Conservation (phyloP, 2,113 vertebrate species). For the Diphyllodes magnificus region DNA sequence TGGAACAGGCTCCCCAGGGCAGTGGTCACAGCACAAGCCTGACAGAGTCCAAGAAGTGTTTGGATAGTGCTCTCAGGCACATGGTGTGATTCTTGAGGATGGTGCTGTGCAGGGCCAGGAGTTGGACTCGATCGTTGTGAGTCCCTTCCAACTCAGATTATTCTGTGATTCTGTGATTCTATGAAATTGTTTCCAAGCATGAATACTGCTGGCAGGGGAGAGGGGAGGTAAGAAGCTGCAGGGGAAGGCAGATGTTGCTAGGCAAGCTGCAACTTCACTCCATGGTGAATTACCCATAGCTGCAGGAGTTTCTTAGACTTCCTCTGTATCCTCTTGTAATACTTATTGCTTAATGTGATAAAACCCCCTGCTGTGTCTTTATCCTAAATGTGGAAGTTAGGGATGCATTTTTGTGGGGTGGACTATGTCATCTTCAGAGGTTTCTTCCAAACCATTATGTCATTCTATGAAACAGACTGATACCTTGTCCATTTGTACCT, state of each 20-base stretch:
- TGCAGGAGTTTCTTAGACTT: background rate
- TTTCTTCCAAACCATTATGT: background rate
- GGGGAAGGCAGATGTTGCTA: background rate
- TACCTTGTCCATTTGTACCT: background rate
- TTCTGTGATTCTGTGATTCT: background rate
- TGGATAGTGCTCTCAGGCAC: background rate
- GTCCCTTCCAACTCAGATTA: background rate
- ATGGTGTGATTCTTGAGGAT: background rate
- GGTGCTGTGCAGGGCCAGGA: background rate
- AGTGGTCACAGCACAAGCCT: background rate
- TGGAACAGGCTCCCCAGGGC: background rate
- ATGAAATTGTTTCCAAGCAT: background rate
- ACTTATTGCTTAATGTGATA: background rate
- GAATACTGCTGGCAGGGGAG: background rate
- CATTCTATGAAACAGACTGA: background rate
- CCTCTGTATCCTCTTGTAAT: background rate
- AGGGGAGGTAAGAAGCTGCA: background rate
- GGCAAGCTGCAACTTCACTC: background rate
- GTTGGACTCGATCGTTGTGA: background rate
- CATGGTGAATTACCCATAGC: background rate
- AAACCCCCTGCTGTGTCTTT: fast-evolving
- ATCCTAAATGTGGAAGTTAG: background rate
- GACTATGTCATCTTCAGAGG: background rate
- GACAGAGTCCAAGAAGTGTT: fast-evolving
- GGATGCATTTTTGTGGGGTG: background rate